Base-by-base conservation (phyloP, 2,888 invertebrate species). In the Metopia argyrocephala region DNA sequence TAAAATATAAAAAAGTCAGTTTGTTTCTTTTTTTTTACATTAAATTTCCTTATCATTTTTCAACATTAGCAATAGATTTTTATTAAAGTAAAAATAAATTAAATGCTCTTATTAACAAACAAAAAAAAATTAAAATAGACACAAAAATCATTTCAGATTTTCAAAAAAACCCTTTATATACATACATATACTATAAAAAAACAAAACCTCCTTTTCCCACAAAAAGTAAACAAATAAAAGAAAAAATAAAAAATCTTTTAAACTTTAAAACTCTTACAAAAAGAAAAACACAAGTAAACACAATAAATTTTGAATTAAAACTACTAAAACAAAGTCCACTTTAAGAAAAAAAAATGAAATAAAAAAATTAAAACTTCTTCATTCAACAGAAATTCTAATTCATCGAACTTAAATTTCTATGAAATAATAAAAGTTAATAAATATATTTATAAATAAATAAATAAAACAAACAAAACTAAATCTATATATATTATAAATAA, bases 401-500 rank as follows among this genome's bases (percentile, higher is more conserved):
- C 78, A 78, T 81, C 78, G 78, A 81, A 78, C 70, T 70, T 70
- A 81, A 81, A 78, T 81, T 78, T 78, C 78, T 81, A 78, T 81
- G 59, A 79, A 74, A 79, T 74, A 38, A 52, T n/a, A 48, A 46
- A 38, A 38, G 38, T 38, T 45, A 45, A 21, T 7, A 28, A 9
- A 15, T 50, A 76, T 27, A 20, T 31, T 21, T 46, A 62, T 59
- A 71, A 50, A 52, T 31, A 61, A 48, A 27, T 25, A 54, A 45
- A 15, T 59, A 57, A 64, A 38, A 45, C 5, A 15, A 61, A 57
- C 31, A 15, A 73, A 25, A 20, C 12, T 64, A 80, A 45, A 66
- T 56, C 45, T 27, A 71, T 45, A 73, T 48, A 69, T 64, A 45
- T 9, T 50, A 50, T 50, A 65, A 48, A 66, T 56, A 71, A 66